Percentiles rank a stretch among this genome's conserved stretches.
These are phyloP conservation scores for Scophthalmus maximus DNA, from an alignment of 2,113 vertebrate species.

Conservation along the genomic window DNA sequence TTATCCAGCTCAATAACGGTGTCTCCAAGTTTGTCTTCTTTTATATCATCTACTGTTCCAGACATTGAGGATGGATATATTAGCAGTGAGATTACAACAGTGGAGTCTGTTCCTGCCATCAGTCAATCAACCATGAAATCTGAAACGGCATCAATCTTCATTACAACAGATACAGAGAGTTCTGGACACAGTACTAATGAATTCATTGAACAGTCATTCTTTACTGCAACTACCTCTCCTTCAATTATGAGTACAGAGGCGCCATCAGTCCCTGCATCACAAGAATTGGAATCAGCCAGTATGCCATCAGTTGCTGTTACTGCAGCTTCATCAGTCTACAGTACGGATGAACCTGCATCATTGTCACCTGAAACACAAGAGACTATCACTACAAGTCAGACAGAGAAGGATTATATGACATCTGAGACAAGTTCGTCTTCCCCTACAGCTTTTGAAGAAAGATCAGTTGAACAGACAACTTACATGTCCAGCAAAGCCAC, in stretches of 20 bases:
- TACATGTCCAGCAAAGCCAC: background rate
- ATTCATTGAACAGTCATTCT: background rate
- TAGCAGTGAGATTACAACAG: background rate
- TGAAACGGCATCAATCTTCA: background rate
- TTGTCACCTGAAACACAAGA: background rate
- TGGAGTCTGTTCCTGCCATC: background rate
- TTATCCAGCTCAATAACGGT: background rate
- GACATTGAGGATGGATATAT: background rate
- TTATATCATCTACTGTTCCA: background rate
- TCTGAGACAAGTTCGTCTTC: background rate
- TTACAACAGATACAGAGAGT: background rate
- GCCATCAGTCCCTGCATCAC: background rate
- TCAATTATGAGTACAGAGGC: background rate
- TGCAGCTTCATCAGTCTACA: background rate
- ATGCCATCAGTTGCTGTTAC: background rate
- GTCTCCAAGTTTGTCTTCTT: background rate
- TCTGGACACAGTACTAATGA: background rate
- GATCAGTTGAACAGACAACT: background rate
- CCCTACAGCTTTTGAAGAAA: background rate
- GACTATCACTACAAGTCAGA: background rate
- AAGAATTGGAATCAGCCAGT: background rate
- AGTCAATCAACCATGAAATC: background rate
- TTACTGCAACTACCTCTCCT: background rate
- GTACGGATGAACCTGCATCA: constrained; percentile 12
- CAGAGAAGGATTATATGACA: background rate